Evolutionary conservation across 2,797 vertebrate species (phyloP), one percentile per base, ranked within the genome.

Genomic region (Alauda arvensis): DNA sequence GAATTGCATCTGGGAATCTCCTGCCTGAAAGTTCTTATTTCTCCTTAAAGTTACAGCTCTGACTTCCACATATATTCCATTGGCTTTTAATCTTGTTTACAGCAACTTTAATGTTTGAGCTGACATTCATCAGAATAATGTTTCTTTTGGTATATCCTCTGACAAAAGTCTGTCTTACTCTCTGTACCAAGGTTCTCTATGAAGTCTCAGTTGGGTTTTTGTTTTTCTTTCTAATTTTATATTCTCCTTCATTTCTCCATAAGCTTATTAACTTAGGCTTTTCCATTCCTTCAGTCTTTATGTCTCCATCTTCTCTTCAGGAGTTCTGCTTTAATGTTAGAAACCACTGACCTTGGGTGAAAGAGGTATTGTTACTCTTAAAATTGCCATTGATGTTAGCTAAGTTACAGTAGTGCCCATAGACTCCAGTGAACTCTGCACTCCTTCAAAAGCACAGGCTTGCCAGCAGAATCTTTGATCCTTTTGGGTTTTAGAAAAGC

Each of bases 391-490:
- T 63, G 40, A 71, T 78, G 62, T 68, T 71, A 46, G 39, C 66
- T 48, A 75, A 70, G 42, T 85, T 77, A n/a, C 48, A 34, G 67
- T 34, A 51, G n/a, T 59, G 31, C 39, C 46, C 72, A 8, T 6
- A 42, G 77, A 51, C 37, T 57, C 62, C 23, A 57, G 15, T 46
- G 57, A 84, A 68, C 68, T 80, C 63, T 63, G 34, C 48, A 74
- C 28, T 84, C 18, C 43, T 90, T 92, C 69, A 65, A 83, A 94
- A 88, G 51, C 55, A 55, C 5, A 1, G n/a, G 23, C 69, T 62
- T 94, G 61, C 61, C 63, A 48, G 62, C 48, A 39, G 40, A 60
- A 28, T 72, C 67, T 89, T 88, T 87, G 81, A 83, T 92, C 34
- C 66, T 79, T 69, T 43, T 13, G 43, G 17, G 21, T 77, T 77